Evolutionary conservation across 2,888 invertebrate species (phyloP).

Genomic region (Zelleria hepariella): DNA sequence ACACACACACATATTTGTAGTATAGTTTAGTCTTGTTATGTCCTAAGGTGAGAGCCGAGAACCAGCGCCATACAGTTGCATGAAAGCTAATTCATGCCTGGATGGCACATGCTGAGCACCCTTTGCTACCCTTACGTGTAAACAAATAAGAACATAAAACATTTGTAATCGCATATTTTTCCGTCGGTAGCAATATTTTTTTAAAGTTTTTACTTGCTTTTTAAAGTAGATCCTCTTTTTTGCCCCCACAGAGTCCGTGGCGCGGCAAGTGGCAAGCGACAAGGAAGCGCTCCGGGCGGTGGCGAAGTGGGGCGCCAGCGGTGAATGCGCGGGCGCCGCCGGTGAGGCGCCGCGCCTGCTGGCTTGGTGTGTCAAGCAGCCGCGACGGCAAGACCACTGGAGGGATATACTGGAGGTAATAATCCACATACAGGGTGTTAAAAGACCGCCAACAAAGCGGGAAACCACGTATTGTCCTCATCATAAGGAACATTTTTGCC

Average conservation of each 20-base stretch:
- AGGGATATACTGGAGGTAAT: background rate
- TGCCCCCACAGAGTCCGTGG: conserved; percentile 81
- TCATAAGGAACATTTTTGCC: too few relatives aligned
- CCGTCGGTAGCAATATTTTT: background rate
- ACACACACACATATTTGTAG: too few relatives aligned
- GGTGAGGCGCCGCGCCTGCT: conserved; percentile 85
- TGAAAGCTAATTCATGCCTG: too few relatives aligned
- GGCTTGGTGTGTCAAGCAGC: conserved; percentile 74
- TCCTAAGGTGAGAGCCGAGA: too few relatives aligned
- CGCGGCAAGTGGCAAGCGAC: conserved; percentile 72
- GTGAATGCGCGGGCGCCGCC: conserved; percentile 87
- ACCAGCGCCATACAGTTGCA: too few relatives aligned
- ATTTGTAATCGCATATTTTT: too few relatives aligned
- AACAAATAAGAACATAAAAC: too few relatives aligned
- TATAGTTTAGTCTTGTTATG: too few relatives aligned
- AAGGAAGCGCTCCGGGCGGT: conserved; percentile 74
- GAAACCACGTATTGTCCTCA: too few relatives aligned
- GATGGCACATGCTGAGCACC: too few relatives aligned
- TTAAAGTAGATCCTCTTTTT: conserved; percentile 13
- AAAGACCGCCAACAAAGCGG: background rate
- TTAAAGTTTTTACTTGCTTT: background rate
- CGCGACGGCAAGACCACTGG: background rate
- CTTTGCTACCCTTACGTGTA: too few relatives aligned
- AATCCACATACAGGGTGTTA: background rate
- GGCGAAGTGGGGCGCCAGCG: conserved; percentile 82